Evolutionary conservation across 2,797 vertebrate genomes (phyloP).

Genomic region (Glyptemys insculpta): DNA sequence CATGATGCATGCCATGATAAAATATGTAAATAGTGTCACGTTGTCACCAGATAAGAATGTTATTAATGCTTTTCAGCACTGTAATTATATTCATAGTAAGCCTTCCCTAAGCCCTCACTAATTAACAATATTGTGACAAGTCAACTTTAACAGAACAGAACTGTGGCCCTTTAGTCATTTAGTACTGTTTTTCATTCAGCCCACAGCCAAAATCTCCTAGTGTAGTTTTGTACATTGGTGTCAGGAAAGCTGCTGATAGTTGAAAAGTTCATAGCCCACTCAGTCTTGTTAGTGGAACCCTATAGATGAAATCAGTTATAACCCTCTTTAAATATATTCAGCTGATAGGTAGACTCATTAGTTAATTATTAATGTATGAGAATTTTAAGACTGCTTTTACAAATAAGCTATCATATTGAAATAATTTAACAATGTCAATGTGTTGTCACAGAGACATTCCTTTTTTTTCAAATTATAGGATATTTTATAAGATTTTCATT

Average conservation of each 20-base stretch:
- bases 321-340: constrained; percentile 41
- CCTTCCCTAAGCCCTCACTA: constrained; percentile 72
- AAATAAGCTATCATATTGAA: constrained; percentile 53
- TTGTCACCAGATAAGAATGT: constrained; percentile 64
- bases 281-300: neutral
- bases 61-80: constrained; percentile 74
- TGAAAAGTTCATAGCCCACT: constrained; percentile 50
- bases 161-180: constrained; percentile 59
- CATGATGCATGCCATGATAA: constrained; percentile 63
- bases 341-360: constrained; percentile 17
- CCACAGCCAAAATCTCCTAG: constrained; percentile 39
- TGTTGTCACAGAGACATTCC: constrained; percentile 5
- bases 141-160: constrained; percentile 75
- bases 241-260: constrained; percentile 44
- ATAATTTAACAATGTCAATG: constrained; percentile 35
- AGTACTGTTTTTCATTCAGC: constrained; percentile 66
- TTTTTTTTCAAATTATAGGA: constrained; percentile 40
- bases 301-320: constrained; percentile 40
- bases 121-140: constrained; percentile 79
- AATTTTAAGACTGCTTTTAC: constrained; percentile 62
- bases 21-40: constrained; percentile 71
- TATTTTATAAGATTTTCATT: neutral
- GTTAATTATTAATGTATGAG: constrained; percentile 42
- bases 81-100: constrained; percentile 74
- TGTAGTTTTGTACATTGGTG: constrained; percentile 35